Conservation (phyloP, 2,113 vertebrate species). For the Malurus cyaneus region DNA sequence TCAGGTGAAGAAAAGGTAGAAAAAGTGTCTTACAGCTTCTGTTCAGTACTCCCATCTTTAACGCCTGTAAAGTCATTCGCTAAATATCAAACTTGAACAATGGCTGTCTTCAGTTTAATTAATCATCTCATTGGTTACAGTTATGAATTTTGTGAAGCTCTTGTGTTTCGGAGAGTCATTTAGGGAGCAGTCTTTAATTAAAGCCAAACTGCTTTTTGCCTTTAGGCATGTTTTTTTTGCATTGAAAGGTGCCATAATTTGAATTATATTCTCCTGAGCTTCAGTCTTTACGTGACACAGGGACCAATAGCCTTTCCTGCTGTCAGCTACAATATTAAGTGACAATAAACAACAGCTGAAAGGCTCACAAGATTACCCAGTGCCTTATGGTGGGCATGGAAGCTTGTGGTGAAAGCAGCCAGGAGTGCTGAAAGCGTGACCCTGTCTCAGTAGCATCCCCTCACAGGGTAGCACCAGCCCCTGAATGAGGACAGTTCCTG, state of each 20-base stretch:
- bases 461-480: background rate
- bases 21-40: background rate
- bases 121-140: background rate
- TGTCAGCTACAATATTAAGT: background rate
- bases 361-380: background rate
- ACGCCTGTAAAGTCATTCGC: background rate
- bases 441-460: background rate
- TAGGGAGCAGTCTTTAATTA: constrained; percentile 47
- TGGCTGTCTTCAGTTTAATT: background rate
- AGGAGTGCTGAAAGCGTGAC: background rate
- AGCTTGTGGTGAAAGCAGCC: background rate
- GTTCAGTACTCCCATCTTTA: background rate
- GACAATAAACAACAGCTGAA: background rate
- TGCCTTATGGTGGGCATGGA: background rate
- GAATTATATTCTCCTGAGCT: background rate
- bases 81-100: background rate
- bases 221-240: background rate
- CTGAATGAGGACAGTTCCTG: accelerated
- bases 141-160: constrained; percentile 30
- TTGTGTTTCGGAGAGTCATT: constrained; percentile 15
- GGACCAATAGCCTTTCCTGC: background rate
- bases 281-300: background rate
- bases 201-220: constrained; percentile 9
- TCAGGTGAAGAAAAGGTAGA: background rate
- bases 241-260: background rate